These are phyloP conservation scores for Caenorhabditis panamensis DNA, from an alignment of 2,888 invertebrate species.

Conservation along the genomic window DNA sequence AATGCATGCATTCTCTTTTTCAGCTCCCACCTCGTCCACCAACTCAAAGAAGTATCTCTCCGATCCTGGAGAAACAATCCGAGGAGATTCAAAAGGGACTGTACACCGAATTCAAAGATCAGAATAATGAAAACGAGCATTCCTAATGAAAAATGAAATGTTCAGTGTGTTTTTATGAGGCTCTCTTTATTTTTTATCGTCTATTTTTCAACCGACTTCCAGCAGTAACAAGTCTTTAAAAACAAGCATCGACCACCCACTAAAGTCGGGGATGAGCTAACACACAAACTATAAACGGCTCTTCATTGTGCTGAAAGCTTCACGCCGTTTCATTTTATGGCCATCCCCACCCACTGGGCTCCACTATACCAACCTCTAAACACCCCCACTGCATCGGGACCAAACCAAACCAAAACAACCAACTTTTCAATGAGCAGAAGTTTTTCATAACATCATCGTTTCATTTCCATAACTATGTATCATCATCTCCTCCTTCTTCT, in stretches of 20 bases:
- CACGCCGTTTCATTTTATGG: constrained; percentile 20
- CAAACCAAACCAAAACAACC: constrained; percentile 1
- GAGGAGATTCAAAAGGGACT: constrained; percentile 22
- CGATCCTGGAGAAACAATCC: constrained; percentile 30
- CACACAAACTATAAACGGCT: constrained; percentile 6
- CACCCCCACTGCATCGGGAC: constrained; percentile 8
- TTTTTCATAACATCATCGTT: constrained; percentile 19
- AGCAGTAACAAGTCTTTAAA: not conserved
- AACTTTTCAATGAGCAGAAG: constrained; percentile 15
- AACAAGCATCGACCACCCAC: constrained; percentile 10
- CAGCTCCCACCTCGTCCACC: constrained; percentile 19
- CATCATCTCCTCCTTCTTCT: constrained; percentile 31
- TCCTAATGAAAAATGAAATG: constrained; percentile 24
- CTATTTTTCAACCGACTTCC: not conserved
- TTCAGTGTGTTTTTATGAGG: no score
- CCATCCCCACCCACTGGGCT: not conserved
- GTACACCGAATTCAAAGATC: constrained; percentile 41
- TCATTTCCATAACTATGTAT: constrained; percentile 10
- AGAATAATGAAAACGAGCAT: constrained; percentile 14
- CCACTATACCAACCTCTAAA: constrained; percentile 17
- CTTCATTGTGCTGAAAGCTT: not conserved
- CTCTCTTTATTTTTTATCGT: not conserved
- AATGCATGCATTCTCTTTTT: not conserved
- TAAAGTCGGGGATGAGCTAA: constrained; percentile 1
- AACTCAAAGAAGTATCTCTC: constrained; percentile 31